A percentile compares a stretch with the other conserved stretches of the same genome.
Evolutionary conservation across 2,797 vertebrate genomes (phyloP).

Genomic region (Micrastur ruficollis): DNA sequence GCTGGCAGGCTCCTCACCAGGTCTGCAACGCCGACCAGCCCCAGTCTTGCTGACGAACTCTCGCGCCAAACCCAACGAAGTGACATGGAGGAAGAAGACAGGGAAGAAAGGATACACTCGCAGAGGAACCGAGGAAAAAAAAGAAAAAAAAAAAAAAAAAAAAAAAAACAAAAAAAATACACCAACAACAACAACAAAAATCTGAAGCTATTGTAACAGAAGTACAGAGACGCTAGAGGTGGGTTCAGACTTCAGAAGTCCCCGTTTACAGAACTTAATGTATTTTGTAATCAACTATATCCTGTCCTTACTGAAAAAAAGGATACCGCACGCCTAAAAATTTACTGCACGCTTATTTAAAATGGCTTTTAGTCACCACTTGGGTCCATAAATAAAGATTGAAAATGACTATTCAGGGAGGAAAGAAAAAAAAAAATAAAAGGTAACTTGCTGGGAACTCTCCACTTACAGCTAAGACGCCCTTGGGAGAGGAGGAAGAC

Average conservation of each 20-base stretch:
- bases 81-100: neutral
- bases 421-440: neutral
- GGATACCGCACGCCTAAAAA: neutral
- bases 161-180: too few species aligned
- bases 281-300: neutral
- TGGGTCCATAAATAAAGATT: neutral
- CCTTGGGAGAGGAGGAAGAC: conserved; percentile 38
- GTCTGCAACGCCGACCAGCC: neutral
- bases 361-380: neutral
- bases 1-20: neutral
- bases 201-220: neutral
- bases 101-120: neutral
- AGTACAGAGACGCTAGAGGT: neutral
- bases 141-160: neutral
- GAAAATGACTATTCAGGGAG: neutral
- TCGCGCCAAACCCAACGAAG: neutral
- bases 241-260: neutral
- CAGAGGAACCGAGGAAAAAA: neutral
- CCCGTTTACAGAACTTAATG: rapidly evolving
- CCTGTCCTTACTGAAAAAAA: neutral
- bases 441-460: conserved; percentile 21
- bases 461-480: conserved; percentile 17
- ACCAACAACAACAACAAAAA: neutral
- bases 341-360: neutral
- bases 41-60: neutral